Percentiles rank a stretch among this genome's conserved stretches.
phyloP scores from a whole-genome alignment of 2,113 vertebrate species.

The Gulo gulo region DNA sequence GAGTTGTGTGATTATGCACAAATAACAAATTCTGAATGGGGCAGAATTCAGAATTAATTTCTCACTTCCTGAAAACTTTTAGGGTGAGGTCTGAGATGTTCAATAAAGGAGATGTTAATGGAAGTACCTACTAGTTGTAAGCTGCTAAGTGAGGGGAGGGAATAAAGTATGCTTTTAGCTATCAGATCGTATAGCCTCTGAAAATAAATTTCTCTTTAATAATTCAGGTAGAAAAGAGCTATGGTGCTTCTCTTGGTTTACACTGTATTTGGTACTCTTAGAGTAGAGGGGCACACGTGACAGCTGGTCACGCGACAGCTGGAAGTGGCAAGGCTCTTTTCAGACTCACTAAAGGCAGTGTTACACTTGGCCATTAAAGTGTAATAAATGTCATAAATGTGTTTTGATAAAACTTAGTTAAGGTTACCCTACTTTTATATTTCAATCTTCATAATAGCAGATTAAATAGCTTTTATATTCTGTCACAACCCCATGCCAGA shows the following conservation, averaged over 20 bases:
- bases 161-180: background rate
- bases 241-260: background rate
- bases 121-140: background rate
- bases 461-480: background rate
- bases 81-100: background rate
- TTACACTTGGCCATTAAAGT: background rate
- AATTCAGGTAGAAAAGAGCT: background rate
- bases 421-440: background rate
- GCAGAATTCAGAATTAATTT: too few species aligned
- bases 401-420: background rate
- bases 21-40: background rate
- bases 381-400: background rate
- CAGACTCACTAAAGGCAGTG: background rate
- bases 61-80: background rate
- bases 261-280: background rate
- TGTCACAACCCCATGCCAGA: background rate
- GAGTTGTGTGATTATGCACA: background rate
- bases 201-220: background rate
- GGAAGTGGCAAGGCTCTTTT: background rate
- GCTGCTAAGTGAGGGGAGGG: background rate
- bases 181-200: background rate
- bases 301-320: background rate
- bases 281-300: fast-evolving
- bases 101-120: background rate
- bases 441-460: background rate